Percentiles rank a stretch among this genome's conserved stretches.
Evolutionary conservation across 2,888 invertebrate genomes (phyloP).

Genomic region (Theristus sp.): DNA sequence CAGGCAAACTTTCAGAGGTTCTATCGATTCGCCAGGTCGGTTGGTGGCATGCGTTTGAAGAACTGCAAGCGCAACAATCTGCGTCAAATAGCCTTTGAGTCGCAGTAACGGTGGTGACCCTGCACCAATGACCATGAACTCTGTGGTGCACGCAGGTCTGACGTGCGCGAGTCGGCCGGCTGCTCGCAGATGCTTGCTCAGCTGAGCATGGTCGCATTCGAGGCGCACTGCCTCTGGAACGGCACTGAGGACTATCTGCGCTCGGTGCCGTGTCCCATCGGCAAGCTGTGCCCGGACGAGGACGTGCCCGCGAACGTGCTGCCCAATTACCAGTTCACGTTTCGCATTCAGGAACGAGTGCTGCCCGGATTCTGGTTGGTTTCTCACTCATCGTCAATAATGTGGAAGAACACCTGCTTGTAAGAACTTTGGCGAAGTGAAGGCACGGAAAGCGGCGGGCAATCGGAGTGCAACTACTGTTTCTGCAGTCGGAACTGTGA

Average conservation of each 20-base stretch:
- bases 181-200: not conserved
- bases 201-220: not conserved
- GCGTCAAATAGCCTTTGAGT: too few relatives aligned
- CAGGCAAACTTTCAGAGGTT: not conserved
- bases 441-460: too few relatives aligned
- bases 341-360: not conserved
- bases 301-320: not conserved
- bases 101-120: too few relatives aligned
- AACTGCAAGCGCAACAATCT: too few relatives aligned
- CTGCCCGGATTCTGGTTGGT: constrained; percentile 25
- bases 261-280: not conserved
- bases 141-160: not conserved
- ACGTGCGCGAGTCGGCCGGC: not conserved
- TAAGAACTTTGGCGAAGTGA: too few relatives aligned
- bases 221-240: not conserved
- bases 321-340: not conserved
- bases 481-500: too few relatives aligned
- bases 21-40: not conserved
- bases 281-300: not conserved
- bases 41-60: too few relatives aligned
- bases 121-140: too few relatives aligned
- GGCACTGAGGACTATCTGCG: not conserved
- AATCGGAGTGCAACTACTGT: too few relatives aligned
- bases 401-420: too few relatives aligned
- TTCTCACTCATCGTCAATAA: too few relatives aligned